Conservation (phyloP, 2,888 invertebrate species). For the Caenorhabditis sp. region DNA sequence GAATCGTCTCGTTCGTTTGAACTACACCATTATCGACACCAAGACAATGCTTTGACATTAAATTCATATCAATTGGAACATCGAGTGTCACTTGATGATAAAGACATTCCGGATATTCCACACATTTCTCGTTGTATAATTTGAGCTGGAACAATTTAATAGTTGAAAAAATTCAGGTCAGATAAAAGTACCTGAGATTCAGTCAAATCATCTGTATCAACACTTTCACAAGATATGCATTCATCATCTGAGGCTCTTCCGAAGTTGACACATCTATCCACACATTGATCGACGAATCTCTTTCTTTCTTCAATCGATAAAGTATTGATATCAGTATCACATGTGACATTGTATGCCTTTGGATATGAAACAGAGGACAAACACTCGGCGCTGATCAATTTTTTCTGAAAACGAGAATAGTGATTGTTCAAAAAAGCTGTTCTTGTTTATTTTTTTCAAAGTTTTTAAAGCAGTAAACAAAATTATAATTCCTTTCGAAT, state of each 20-base stretch:
- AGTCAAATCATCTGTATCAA: background rate
- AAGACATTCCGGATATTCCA: background rate
- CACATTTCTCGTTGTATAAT: background rate
- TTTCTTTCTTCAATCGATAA: background rate
- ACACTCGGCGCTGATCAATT: too few relatives aligned
- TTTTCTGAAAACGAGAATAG: too few relatives aligned
- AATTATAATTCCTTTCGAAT: too few relatives aligned
- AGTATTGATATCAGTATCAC: background rate
- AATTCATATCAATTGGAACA: background rate
- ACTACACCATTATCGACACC: background rate
- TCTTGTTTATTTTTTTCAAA: too few relatives aligned
- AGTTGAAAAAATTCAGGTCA: too few relatives aligned
- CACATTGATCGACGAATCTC: background rate
- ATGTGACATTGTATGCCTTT: background rate
- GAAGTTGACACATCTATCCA: background rate
- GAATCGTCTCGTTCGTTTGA: background rate
- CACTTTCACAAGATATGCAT: background rate
- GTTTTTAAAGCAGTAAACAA: too few relatives aligned
- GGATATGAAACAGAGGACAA: background rate
- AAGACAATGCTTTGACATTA: background rate
- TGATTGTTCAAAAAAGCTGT: too few relatives aligned
- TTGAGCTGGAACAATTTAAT: background rate
- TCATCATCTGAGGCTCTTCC: too few relatives aligned
- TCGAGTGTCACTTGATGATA: background rate
- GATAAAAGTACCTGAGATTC: background rate